These are phyloP conservation scores for Eristalis arbustorum DNA, from an alignment of 2,888 invertebrate genomes.

Conservation along the genomic window DNA sequence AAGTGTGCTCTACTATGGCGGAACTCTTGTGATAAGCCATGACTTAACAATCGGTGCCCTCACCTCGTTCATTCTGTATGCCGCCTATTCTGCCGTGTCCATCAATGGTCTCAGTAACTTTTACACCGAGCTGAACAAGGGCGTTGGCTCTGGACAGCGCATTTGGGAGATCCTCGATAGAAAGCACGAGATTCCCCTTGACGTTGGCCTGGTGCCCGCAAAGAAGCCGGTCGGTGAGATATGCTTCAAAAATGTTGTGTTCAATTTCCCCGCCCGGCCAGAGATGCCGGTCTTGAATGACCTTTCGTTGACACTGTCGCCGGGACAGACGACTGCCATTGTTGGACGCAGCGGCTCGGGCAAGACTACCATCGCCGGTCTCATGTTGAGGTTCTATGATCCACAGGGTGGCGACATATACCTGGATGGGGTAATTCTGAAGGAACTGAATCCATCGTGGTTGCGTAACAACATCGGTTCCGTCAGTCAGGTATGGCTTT, in stretches of 20 bases:
- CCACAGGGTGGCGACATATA: slow-evolving; percentile 86
- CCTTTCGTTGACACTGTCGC: slow-evolving; percentile 84
- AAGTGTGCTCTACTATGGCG: slow-evolving; percentile 95
- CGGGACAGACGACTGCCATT: slow-evolving; percentile 88
- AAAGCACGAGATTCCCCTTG: slow-evolving; percentile 87
- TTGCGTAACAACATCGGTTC: slow-evolving; percentile 92
- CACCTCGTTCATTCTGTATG: slow-evolving; percentile 96
- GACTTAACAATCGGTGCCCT: slow-evolving; percentile 91
- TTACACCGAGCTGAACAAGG: slow-evolving; percentile 96
- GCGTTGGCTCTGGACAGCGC: slow-evolving; percentile 93
- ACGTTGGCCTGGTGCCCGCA: slow-evolving; percentile 79
- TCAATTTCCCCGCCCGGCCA: slow-evolving; percentile 86
- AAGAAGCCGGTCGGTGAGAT: slow-evolving; percentile 83
- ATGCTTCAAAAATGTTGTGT: slow-evolving; percentile 86
- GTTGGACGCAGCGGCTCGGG: slow-evolving; percentile 97
- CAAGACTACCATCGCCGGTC: slow-evolving; percentile 93
- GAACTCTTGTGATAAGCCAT: slow-evolving; percentile 91
- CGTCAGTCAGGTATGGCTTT: slow-evolving; percentile 86
- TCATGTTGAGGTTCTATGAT: slow-evolving; percentile 93
- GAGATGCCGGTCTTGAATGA: slow-evolving; percentile 84
- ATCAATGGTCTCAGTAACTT: slow-evolving; percentile 94
- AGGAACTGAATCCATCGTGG: slow-evolving; percentile 90
- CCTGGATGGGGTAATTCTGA: slow-evolving; percentile 89
- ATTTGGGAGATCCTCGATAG: slow-evolving; percentile 95
- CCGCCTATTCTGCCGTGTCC: slow-evolving; percentile 95